phyloP scores from a whole-genome alignment of 2,888 invertebrate species.

The Adelphocoris suturalis region DNA sequence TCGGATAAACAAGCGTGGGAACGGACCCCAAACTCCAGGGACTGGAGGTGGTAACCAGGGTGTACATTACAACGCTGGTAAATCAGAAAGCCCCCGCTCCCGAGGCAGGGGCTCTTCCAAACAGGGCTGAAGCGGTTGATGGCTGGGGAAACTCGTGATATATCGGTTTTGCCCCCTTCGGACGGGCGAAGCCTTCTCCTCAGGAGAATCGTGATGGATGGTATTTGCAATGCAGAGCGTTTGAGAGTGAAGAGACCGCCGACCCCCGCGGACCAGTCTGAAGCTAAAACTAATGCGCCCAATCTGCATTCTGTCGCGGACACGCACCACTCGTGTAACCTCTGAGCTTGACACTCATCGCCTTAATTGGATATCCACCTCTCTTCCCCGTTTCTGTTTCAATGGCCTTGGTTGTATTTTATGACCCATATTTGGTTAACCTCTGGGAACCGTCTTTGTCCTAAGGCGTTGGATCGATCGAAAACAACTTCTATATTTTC shows the following conservation, averaged over 20 bases:
- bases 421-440: slow-evolving; percentile 26
- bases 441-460: not conserved
- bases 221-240: slow-evolving; percentile 62
- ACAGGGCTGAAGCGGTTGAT: slow-evolving; percentile 23
- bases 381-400: not conserved
- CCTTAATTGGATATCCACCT: slow-evolving; percentile 46
- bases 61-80: slow-evolving; percentile 43
- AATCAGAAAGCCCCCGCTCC: slow-evolving; percentile 20
- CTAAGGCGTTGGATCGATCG: not conserved
- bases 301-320: slow-evolving; percentile 68
- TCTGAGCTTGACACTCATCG: slow-evolving; percentile 63
- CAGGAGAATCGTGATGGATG: slow-evolving; percentile 63
- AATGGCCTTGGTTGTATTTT: not conserved
- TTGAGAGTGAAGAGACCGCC: slow-evolving; percentile 24
- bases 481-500: no score
- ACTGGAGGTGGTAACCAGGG: slow-evolving; percentile 20
- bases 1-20: slow-evolving; percentile 37
- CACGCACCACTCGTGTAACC: slow-evolving; percentile 69
- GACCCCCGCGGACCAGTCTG: slow-evolving; percentile 28
- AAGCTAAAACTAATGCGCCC: slow-evolving; percentile 69
- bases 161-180: slow-evolving; percentile 42
- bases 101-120: slow-evolving; percentile 21
- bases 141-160: slow-evolving; percentile 42
- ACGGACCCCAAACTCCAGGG: not conserved
- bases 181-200: slow-evolving; percentile 42